phyloP scores from a whole-genome alignment of 2,888 invertebrate species.

The Diaphora mendica region DNA sequence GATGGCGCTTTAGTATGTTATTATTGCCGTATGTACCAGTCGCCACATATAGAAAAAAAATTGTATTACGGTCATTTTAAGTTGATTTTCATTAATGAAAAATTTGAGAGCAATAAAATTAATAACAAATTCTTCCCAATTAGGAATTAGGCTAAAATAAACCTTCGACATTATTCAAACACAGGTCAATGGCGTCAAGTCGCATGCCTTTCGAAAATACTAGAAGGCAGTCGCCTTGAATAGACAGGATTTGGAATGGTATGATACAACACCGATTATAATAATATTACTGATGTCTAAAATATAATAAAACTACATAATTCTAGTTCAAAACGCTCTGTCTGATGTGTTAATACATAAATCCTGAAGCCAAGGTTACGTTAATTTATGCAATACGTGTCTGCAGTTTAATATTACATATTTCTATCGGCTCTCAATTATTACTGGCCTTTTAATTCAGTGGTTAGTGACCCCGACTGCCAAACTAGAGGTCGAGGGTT shows the following conservation, averaged over 20 bases:
- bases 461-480: too few relatives aligned
- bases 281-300: not conserved
- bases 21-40: too few relatives aligned
- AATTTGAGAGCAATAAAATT: not conserved
- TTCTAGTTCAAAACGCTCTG: not conserved
- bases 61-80: not conserved
- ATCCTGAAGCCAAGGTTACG: not conserved
- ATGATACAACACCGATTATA: not conserved
- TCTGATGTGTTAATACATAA: not conserved
- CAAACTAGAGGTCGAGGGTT: too few relatives aligned
- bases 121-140: not conserved
- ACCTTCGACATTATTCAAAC: not conserved
- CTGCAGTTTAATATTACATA: not conserved
- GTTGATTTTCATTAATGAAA: not conserved
- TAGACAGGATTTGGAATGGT: slow-evolving; percentile 4
- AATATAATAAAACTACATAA: not conserved
- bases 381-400: slow-evolving; percentile 7
- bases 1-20: too few relatives aligned
- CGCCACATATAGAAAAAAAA: not conserved
- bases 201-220: not conserved
- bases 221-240: not conserved
- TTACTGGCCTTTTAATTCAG: too few relatives aligned
- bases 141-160: not conserved
- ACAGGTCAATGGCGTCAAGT: not conserved
- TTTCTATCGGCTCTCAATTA: not conserved